phyloP scores from a whole-genome alignment of 2,797 vertebrate species.

The Danio aesculapii region DNA sequence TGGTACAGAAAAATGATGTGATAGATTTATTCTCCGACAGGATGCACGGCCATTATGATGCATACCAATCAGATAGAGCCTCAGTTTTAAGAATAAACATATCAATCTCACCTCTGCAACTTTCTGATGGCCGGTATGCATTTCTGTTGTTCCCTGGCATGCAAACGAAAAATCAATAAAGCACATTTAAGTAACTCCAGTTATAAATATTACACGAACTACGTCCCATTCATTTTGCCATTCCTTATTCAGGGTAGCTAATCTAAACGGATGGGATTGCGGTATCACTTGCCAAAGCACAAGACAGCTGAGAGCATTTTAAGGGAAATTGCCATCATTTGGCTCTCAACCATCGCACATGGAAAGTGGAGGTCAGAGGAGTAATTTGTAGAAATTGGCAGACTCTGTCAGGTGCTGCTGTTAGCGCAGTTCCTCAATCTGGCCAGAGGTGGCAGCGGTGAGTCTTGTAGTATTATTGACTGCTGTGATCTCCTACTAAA shows the following conservation, averaged over 20 bases:
- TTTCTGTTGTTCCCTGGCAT: slow-evolving; percentile 8
- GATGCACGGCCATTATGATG: slow-evolving; percentile 43
- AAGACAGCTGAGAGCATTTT: slow-evolving; percentile 31
- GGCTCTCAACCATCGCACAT: slow-evolving; percentile 33
- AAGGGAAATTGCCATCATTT: slow-evolving; percentile 43
- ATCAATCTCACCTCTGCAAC: slow-evolving; percentile 44
- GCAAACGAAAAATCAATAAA: slow-evolving; percentile 42
- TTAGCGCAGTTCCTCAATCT: slow-evolving; percentile 17
- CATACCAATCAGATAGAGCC: slow-evolving; percentile 53
- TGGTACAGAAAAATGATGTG: slow-evolving; percentile 53
- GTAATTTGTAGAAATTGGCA: slow-evolving; percentile 47
- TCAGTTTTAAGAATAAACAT: slow-evolving; percentile 49
- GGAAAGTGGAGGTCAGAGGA: slow-evolving; percentile 46
- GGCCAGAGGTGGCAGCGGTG: slow-evolving; percentile 44
- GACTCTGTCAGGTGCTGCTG: slow-evolving; percentile 23
- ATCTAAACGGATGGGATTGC: slow-evolving; percentile 30
- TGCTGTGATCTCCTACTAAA: slow-evolving; percentile 38
- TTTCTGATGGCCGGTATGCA: slow-evolving; percentile 14
- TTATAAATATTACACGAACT: slow-evolving; percentile 43
- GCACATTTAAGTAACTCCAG: slow-evolving; percentile 28
- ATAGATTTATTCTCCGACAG: slow-evolving; percentile 55
- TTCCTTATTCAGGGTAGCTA: slow-evolving; percentile 34
- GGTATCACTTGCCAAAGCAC: slow-evolving; percentile 42
- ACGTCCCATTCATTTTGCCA: slow-evolving; percentile 33
- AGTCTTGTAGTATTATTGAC: slow-evolving; percentile 7